Base-by-base conservation (phyloP, 2,888 invertebrate genomes). In the Unio pictorum region DNA sequence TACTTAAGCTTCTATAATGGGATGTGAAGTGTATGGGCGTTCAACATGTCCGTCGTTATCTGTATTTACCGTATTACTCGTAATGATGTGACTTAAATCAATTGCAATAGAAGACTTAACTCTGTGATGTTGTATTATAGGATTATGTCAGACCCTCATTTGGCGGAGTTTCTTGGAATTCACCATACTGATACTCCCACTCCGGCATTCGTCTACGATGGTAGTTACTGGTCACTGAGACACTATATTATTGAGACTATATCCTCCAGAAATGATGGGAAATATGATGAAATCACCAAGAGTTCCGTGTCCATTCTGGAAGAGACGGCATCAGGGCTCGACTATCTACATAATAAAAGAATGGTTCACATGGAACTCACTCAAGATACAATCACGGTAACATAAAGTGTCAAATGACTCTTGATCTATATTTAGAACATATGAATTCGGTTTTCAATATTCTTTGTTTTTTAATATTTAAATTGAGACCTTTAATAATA, bases 301-400 rank as follows among this genome's bases (percentile, higher is more conserved):
- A 45, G 15, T 15, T 45, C 15, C 45, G 2, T 11, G 1, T 15
- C 15, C 54, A 68, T 79, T 30, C 45, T 85, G 23, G 28, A 66
- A 8, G 74, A 79, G n/a, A 74, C 78, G 8, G 61, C 80, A 0
- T 34, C 67, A 0, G 86, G 82, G 1, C 34, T 87, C n/a, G 75
- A 82, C 11, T 85, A 81, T 66, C 73, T 86, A 1, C 87, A 87
- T 66, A 76, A 76, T 1, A 81, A 84, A 61, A 80, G 80, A 17
- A 73, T 87, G 54, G 85, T 86, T 5, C 88, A 87, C 63, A 83
- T 87, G 82, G 88, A 88, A 67, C 74, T 88, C 0, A 81, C 81
- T 1, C 72, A 77, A 15, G 79, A 85, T 55, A 86, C 86, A 26
- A 72, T 87, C 28, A 85, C 84, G 79, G 86, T 88, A 23, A 23